Conservation (phyloP, 2,888 invertebrate genomes). For the Magallana nippona region DNA sequence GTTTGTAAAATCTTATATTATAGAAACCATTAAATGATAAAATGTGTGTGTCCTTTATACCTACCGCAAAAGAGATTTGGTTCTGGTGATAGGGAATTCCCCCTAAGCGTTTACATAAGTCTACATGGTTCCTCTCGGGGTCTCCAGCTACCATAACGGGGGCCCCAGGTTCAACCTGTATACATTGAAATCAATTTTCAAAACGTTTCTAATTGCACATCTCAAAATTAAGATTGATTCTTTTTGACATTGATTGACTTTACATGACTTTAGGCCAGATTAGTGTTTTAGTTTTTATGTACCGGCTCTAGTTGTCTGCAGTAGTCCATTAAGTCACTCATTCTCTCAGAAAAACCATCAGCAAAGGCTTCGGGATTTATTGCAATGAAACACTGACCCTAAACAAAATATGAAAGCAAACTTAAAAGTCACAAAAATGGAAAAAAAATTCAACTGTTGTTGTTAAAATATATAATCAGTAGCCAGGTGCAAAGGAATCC, state of each 20-base stretch:
- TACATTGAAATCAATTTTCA: no score
- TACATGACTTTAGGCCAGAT: no score
- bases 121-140: slow-evolving; percentile 87
- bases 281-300: slow-evolving; percentile 55
- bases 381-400: slow-evolving; percentile 93
- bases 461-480: no score
- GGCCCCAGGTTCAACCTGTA: neutral
- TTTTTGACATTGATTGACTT: no score
- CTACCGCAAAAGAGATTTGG: slow-evolving; percentile 86
- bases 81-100: slow-evolving; percentile 89
- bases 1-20: no score
- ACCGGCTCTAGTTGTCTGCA: slow-evolving; percentile 86
- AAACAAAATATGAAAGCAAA: slow-evolving; percentile 36
- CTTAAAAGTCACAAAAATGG: no score
- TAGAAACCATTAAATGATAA: neutral
- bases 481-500: neutral
- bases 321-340: slow-evolving; percentile 86
- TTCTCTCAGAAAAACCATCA: slow-evolving; percentile 88
- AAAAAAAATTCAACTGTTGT: no score
- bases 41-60: neutral
- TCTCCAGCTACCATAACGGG: slow-evolving; percentile 91
- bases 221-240: no score
- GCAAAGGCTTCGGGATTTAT: slow-evolving; percentile 91
- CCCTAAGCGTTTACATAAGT: slow-evolving; percentile 86
- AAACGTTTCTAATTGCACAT: no score